Evolutionary conservation across 2,797 vertebrate species (phyloP).

Genomic region (Falco rusticolus): DNA sequence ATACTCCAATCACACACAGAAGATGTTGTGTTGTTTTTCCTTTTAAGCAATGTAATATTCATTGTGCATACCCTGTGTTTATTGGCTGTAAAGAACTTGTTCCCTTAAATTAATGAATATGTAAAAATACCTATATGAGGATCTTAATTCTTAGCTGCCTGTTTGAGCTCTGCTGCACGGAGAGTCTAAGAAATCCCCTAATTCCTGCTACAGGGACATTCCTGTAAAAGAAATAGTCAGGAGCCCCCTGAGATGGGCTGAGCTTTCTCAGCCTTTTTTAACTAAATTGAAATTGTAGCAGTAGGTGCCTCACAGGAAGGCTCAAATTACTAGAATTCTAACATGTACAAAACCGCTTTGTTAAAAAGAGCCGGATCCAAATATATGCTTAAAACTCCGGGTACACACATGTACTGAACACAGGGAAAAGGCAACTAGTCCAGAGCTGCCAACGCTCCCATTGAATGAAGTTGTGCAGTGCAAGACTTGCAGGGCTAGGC

Average conservation of each 20-base stretch:
- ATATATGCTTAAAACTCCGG: background rate
- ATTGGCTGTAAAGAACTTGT: background rate
- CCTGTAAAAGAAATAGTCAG: background rate
- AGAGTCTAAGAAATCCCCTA: background rate
- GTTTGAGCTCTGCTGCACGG: background rate
- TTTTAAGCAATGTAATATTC: background rate
- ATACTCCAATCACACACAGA: background rate
- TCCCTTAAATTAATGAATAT: slow-evolving; percentile 15
- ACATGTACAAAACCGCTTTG: background rate
- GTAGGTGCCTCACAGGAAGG: background rate
- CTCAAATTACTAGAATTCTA: background rate
- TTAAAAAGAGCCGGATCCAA: background rate
- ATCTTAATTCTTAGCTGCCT: background rate
- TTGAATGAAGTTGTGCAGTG: background rate
- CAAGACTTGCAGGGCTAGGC: background rate
- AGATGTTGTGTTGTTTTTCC: background rate
- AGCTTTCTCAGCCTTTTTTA: background rate
- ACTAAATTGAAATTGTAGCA: background rate
- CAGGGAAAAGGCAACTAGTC: background rate
- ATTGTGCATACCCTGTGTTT: background rate
- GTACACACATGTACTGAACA: background rate
- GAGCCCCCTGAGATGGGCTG: background rate
- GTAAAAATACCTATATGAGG: background rate
- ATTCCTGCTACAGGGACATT: background rate
- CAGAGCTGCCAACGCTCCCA: background rate